Evolutionary conservation across 1,140 invertebrate species (phyloP).

Genomic region (Euglossa dilemma): DNA sequence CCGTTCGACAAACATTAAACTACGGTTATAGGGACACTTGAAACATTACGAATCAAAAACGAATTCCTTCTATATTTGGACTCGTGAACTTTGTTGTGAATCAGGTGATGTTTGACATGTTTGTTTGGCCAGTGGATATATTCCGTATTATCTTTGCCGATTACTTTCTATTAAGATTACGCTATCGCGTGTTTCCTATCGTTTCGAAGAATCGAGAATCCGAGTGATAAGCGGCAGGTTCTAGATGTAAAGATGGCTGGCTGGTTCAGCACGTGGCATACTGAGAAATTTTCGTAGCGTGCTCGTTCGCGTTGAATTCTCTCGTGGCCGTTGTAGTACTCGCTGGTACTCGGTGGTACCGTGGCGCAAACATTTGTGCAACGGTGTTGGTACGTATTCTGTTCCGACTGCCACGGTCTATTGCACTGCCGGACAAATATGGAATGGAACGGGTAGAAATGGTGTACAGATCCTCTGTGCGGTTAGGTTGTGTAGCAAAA

Average conservation of each 20-base stretch:
- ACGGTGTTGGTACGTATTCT: slow-evolving; percentile 45
- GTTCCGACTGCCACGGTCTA: slow-evolving; percentile 45
- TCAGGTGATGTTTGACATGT: slow-evolving; percentile 14
- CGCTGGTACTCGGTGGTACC: slow-evolving; percentile 59
- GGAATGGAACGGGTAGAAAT: slow-evolving; percentile 20
- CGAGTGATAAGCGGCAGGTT: slow-evolving; percentile 6
- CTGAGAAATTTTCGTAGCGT: slow-evolving; percentile 13
- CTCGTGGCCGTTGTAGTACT: slow-evolving; percentile 39
- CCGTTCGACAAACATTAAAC: neutral
- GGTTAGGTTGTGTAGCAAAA: neutral
- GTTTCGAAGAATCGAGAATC: slow-evolving; percentile 30
- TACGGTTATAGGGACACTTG: neutral
- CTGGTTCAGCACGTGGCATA: slow-evolving; percentile 27
- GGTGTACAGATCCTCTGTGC: neutral
- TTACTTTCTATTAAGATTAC: slow-evolving; percentile 7
- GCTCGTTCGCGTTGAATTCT: slow-evolving; percentile 24
- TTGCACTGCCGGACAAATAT: slow-evolving; percentile 43
- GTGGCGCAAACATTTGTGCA: slow-evolving; percentile 45
- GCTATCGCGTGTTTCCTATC: neutral
- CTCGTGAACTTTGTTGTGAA: neutral
- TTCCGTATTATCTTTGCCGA: neutral
- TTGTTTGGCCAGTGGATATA: neutral
- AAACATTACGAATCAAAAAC: neutral
- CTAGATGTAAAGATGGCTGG: slow-evolving; percentile 33
- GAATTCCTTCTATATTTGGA: neutral